Percentiles rank a stretch among this genome's conserved stretches.
Conservation (phyloP, 2,888 invertebrate species). For the Synergus umbraculus region DNA sequence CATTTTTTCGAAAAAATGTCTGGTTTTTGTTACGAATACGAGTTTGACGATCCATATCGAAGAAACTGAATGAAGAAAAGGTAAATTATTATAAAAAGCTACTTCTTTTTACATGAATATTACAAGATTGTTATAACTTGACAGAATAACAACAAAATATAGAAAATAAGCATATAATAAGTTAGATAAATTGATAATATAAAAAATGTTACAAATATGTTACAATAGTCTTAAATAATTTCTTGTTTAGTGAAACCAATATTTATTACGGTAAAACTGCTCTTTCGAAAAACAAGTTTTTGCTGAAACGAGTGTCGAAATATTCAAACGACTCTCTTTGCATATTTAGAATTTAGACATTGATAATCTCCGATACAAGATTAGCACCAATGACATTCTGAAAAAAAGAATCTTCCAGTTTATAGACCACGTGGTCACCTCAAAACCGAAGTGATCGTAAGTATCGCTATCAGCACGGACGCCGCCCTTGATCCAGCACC, state of each 20-base stretch:
- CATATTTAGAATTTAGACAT: not conserved
- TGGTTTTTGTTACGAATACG: not conserved
- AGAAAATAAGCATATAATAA: not conserved
- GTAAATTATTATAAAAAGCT: not conserved
- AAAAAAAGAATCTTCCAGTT: conserved; percentile 42
- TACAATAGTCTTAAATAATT: not conserved
- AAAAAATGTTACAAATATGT: not conserved
- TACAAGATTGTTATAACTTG: not conserved
- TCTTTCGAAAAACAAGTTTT: no score
- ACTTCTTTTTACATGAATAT: not conserved
- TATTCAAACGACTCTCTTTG: not conserved
- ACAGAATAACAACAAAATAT: not conserved
- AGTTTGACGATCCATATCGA: not conserved
- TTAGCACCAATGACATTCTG: conserved; percentile 52
- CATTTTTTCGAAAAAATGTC: not conserved
- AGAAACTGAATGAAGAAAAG: not conserved
- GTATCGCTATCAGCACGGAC: conserved; percentile 64
- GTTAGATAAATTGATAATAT: not conserved
- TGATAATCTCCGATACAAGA: conserved; percentile 19
- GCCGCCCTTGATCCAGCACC: conserved; percentile 62
- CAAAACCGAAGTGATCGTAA: conserved; percentile 67
- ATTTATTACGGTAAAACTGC: not conserved
- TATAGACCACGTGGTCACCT: conserved; percentile 74
- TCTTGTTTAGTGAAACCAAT: not conserved
- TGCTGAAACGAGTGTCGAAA: not conserved